Conservation (phyloP, 2,113 vertebrate genomes). For the Cheilinus undulatus region DNA sequence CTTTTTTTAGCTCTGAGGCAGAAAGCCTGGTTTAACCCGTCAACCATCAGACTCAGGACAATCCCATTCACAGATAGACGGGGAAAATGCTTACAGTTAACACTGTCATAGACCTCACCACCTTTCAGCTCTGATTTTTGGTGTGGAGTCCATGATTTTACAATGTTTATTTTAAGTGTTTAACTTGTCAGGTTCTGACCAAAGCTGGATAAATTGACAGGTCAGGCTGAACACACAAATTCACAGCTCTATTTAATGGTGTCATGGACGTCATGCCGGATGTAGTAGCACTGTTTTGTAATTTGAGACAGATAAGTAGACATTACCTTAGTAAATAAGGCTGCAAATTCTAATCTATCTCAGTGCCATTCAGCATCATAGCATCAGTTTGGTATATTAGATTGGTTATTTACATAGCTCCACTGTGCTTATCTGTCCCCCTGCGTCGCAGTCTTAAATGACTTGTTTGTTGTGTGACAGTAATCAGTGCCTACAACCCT, state of each 20-base stretch:
- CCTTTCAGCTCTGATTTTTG: neutral
- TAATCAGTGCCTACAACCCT: too few relatives aligned
- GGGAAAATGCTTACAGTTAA: neutral
- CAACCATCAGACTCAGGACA: neutral
- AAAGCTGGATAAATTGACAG: neutral
- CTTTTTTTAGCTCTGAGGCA: constrained; percentile 21
- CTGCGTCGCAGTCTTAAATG: too few relatives aligned
- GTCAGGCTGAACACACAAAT: neutral
- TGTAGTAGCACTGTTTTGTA: neutral
- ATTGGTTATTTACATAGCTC: too few relatives aligned
- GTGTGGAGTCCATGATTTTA: neutral
- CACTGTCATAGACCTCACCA: neutral
- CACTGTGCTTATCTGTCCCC: too few relatives aligned
- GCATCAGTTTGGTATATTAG: too few relatives aligned
- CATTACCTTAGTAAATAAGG: neutral
- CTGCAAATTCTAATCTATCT: neutral
- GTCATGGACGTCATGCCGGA: neutral
- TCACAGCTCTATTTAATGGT: neutral
- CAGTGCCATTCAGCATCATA: too few relatives aligned
- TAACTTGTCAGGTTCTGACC: neutral
- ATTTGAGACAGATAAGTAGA: neutral
- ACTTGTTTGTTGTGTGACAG: too few relatives aligned
- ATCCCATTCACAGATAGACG: neutral
- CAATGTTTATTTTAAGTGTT: neutral
- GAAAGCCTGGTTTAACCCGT: neutral